These are phyloP conservation scores for Lepeophtheirus salmonis DNA, from an alignment of 1,140 invertebrate genomes.

Conservation along the genomic window DNA sequence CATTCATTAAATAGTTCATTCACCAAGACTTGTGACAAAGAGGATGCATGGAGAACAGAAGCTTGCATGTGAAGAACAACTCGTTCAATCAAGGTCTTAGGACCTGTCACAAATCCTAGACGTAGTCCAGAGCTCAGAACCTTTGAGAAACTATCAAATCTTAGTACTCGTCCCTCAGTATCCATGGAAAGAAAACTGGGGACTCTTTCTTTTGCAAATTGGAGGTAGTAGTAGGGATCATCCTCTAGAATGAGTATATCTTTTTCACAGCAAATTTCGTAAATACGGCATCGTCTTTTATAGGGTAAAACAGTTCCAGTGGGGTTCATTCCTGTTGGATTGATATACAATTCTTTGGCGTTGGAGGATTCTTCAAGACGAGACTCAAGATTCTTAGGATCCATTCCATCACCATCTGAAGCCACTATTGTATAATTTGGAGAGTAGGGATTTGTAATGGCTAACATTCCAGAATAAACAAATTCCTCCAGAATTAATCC, in stretches of 20 bases:
- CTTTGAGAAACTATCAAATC: conserved; percentile 62
- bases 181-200: conserved; percentile 53
- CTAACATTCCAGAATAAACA: conserved; percentile 44
- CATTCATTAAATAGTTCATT: conserved; percentile 40
- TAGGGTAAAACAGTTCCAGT: conserved; percentile 42
- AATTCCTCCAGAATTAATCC: conserved; percentile 46
- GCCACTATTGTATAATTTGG: conserved; percentile 2
- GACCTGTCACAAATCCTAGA: conserved; percentile 48
- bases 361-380: neutral
- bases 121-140: conserved; percentile 48
- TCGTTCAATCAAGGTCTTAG: conserved; percentile 36
- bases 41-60: conserved; percentile 47
- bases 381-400: neutral
- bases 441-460: neutral
- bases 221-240: conserved; percentile 57
- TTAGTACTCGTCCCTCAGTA: conserved; percentile 48
- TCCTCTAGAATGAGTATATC: conserved; percentile 59
- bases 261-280: conserved; percentile 49
- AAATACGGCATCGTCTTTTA: conserved; percentile 46
- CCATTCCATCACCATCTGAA: conserved; percentile 8
- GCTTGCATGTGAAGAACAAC: conserved; percentile 46
- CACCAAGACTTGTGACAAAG: conserved; percentile 48
- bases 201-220: conserved; percentile 39
- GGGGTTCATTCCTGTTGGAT: conserved; percentile 46
- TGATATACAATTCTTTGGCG: conserved; percentile 35